Percentiles rank a stretch among this genome's conserved stretches.
Conservation (phyloP, 1,140 invertebrate species). For the Conus betulinus region DNA sequence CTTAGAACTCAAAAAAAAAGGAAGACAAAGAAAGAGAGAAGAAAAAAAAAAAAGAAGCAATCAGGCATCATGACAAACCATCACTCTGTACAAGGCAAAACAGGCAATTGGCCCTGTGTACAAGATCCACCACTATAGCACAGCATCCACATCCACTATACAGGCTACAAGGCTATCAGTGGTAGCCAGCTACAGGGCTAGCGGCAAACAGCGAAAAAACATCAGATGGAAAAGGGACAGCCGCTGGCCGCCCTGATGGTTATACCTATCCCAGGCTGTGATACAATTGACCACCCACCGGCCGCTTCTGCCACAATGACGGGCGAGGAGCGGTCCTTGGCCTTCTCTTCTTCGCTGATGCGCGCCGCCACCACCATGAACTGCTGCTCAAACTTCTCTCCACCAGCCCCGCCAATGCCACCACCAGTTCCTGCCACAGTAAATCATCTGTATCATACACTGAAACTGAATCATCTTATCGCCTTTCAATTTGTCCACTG, state of each 20-base stretch:
- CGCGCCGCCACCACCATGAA: slow-evolving; percentile 84
- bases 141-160: neutral
- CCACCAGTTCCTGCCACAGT: slow-evolving; percentile 81
- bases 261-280: slow-evolving; percentile 45
- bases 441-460: no score
- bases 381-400: slow-evolving; percentile 90
- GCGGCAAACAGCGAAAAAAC: neutral
- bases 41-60: neutral
- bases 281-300: slow-evolving; percentile 71
- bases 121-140: neutral
- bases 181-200: neutral
- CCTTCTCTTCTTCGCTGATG: slow-evolving; percentile 82
- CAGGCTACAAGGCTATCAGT: neutral
- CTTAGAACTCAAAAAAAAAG: neutral
- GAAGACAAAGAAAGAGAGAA: neutral
- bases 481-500: no score
- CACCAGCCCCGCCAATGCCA: slow-evolving; percentile 93
- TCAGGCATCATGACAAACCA: neutral
- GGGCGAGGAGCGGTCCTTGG: slow-evolving; percentile 52
- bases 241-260: neutral
- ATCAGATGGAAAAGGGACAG: neutral
- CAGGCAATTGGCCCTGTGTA: no score
- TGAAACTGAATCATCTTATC: no score
- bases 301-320: slow-evolving; percentile 61
- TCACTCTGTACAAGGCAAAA: neutral